Evolutionary conservation across 2,113 vertebrate genomes (phyloP).

Genomic region (Euleptes europaea): DNA sequence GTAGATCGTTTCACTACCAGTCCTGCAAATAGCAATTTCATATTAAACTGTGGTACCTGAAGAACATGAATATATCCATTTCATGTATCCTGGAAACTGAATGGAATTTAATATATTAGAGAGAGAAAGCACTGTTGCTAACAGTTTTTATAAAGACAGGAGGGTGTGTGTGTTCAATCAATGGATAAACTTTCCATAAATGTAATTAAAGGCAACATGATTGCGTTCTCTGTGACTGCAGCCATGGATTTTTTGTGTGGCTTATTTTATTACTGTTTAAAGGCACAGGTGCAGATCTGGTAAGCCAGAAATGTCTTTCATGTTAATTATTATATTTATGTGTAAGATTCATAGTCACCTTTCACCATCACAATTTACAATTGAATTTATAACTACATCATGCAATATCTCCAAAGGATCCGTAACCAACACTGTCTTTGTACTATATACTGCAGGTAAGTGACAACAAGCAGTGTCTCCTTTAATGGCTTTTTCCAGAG

Average conservation of each 20-base stretch:
- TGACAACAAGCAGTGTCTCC: slow-evolving; percentile 28
- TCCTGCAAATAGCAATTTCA: slow-evolving; percentile 20
- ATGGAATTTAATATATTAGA: not conserved
- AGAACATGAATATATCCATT: not conserved
- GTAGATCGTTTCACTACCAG: not conserved
- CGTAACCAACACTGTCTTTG: not conserved
- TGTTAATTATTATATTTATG: slow-evolving; percentile 32
- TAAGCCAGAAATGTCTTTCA: slow-evolving; percentile 37
- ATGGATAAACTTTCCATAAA: slow-evolving; percentile 50
- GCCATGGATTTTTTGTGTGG: slow-evolving; percentile 52
- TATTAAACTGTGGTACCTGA: not conserved
- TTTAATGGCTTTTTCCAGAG: slow-evolving; percentile 12
- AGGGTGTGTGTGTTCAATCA: slow-evolving; percentile 18
- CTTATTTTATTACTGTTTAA: slow-evolving; percentile 58
- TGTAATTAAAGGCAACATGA: slow-evolving; percentile 53
- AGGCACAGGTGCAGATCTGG: slow-evolving; percentile 38
- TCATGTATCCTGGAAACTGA: not conserved
- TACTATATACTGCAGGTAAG: not conserved
- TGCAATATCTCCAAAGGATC: slow-evolving; percentile 17
- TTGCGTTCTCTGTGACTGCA: slow-evolving; percentile 51
- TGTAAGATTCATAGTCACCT: slow-evolving; percentile 46
- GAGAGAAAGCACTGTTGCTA: slow-evolving; percentile 20
- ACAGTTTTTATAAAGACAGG: slow-evolving; percentile 24
- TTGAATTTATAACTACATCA: slow-evolving; percentile 21
- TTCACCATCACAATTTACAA: slow-evolving; percentile 44